Evolutionary conservation across 2,797 vertebrate genomes (phyloP).

Genomic region (Hyperoplus lanceolatus): DNA sequence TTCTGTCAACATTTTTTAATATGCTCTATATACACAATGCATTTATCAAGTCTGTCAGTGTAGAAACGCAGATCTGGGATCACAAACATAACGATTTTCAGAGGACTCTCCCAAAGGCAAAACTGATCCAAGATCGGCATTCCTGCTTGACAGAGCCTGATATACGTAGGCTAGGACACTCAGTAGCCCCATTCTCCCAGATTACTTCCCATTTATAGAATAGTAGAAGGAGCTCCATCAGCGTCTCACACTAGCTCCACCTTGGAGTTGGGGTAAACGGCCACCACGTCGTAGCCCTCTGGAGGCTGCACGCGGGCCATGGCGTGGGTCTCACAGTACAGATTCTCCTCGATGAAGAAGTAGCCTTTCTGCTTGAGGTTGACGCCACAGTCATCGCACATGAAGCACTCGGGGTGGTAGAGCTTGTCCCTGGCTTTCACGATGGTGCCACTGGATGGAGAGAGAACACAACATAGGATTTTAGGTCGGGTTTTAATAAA

Average conservation of each 20-base stretch:
- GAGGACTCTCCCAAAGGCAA: conserved; percentile 29
- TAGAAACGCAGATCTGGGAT: conserved; percentile 62
- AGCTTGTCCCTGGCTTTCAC: conserved; percentile 98
- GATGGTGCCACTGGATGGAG: conserved; percentile 90
- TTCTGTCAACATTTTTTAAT: conserved; percentile 45
- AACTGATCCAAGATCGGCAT: conserved; percentile 60
- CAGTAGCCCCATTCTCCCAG: conserved; percentile 43
- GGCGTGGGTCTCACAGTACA: conserved; percentile 98
- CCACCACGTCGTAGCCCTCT: conserved; percentile 97
- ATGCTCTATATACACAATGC: conserved; percentile 32
- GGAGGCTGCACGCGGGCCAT: conserved; percentile 96
- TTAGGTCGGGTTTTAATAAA: not conserved
- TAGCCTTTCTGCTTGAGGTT: conserved; percentile 97
- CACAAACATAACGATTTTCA: conserved; percentile 8
- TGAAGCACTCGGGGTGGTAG: conserved; percentile 97
- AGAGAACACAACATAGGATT: conserved; percentile 4
- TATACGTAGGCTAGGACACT: conserved; percentile 35
- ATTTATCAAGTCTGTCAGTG: conserved; percentile 49
- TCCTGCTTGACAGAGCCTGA: conserved; percentile 47
- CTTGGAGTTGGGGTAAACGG: conserved; percentile 97
- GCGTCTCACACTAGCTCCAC: conserved; percentile 92
- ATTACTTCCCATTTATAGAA: conserved; percentile 33
- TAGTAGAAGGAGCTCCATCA: not conserved
- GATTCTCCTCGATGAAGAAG: conserved; percentile 96
- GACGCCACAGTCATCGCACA: conserved; percentile 94